A percentile compares a stretch with the other conserved stretches of the same genome.
phyloP scores from a whole-genome alignment of 92 coral and sea anemone genomes.

The Parazoanthus atlanticus region DNA sequence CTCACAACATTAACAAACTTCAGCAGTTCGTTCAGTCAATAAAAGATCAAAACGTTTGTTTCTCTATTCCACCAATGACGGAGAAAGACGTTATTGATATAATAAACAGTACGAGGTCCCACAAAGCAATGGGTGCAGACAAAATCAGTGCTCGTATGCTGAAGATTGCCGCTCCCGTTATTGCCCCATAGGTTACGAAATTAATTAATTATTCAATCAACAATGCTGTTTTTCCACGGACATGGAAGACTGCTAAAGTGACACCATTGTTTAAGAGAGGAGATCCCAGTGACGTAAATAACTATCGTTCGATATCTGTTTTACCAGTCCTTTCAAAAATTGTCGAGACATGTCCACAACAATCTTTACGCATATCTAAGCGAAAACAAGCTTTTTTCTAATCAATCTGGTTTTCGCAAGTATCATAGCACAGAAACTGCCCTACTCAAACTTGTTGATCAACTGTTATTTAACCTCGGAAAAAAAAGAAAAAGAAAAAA shows the following conservation, averaged over 20 bases:
- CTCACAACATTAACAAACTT: conserved; percentile 43
- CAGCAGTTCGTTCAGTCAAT: conserved; percentile 54
- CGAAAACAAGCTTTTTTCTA: conserved; percentile 45
- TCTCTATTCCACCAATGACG: conserved; percentile 40
- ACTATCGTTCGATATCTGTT: conserved; percentile 43
- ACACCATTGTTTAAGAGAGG: conserved; percentile 45
- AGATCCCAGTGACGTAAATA: conserved; percentile 40
- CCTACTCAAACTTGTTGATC: too few relatives aligned
- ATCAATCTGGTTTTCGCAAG: conserved; percentile 32
- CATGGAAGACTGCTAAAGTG: conserved; percentile 57
- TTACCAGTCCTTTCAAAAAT: conserved; percentile 10
- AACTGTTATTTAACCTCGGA: too few relatives aligned
- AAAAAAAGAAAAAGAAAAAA: too few relatives aligned
- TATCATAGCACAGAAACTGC: too few relatives aligned
- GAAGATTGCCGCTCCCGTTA: conserved; percentile 56
- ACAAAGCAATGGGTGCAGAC: conserved; percentile 57
- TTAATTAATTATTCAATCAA: conserved; percentile 49
- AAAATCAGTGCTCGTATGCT: conserved; percentile 57
- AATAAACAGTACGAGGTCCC: conserved; percentile 39
- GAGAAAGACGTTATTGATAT: background rate
- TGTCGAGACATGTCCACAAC: conserved; percentile 60
- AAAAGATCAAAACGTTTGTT: conserved; percentile 45
- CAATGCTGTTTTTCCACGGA: conserved; percentile 31
- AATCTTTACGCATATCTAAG: conserved; percentile 38
- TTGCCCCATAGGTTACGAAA: conserved; percentile 47